These are phyloP conservation scores for Cydia pomonella DNA, from an alignment of 1,140 invertebrate species.

Conservation along the genomic window DNA sequence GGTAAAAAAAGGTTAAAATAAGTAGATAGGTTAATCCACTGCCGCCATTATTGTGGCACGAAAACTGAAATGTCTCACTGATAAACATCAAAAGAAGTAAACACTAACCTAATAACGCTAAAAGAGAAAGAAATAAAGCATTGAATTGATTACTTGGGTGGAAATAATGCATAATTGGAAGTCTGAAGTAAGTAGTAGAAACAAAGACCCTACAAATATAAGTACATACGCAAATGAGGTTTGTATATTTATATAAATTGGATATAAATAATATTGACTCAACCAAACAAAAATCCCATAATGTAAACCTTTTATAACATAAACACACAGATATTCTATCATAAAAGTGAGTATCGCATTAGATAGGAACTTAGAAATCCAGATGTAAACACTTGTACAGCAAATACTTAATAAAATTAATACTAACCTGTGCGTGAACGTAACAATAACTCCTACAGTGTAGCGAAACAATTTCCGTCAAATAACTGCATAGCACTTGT, in stretches of 20 bases:
- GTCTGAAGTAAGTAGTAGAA: conserved; percentile 54
- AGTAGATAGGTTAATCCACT: conserved; percentile 76
- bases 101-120: conserved; percentile 68
- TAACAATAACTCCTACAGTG: conserved; percentile 64
- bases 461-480: conserved; percentile 70
- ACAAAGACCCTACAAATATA: conserved; percentile 67
- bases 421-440: conserved; percentile 68
- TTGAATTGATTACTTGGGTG: conserved; percentile 38
- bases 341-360: conserved; percentile 68
- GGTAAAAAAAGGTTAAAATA: conserved; percentile 59
- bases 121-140: conserved; percentile 39
- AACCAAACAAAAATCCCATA: conserved; percentile 34
- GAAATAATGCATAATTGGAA: conserved; percentile 33
- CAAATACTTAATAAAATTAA: conserved; percentile 60
- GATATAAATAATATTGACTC: conserved; percentile 48
- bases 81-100: conserved; percentile 78
- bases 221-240: conserved; percentile 71
- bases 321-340: conserved; percentile 19
- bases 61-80: conserved; percentile 73
- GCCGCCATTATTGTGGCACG: conserved; percentile 79
- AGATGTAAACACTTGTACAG: conserved; percentile 80
- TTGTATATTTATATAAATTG: conserved; percentile 62
- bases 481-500: conserved; percentile 75
- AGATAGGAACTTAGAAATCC: conserved; percentile 70
- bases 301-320: not conserved